phyloP scores from a whole-genome alignment of 2,797 vertebrate genomes.

The Pipistrellus kuhlii region DNA sequence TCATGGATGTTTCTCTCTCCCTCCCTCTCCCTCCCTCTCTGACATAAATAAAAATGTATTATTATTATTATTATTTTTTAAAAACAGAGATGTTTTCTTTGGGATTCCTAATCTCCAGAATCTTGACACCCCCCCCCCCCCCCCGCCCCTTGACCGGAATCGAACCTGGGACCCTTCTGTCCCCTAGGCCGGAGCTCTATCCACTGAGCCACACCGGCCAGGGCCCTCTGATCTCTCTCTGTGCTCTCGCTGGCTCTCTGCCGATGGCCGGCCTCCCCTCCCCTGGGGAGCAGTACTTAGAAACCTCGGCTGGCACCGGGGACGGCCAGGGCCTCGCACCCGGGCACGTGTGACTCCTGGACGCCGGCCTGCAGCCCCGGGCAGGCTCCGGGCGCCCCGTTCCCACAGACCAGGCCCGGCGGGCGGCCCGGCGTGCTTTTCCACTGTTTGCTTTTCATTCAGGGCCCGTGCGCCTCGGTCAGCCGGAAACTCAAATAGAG shows the following conservation, averaged over 20 bases:
- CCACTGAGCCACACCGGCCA: too few species aligned
- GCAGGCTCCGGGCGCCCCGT: accelerated
- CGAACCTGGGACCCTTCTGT: too few species aligned
- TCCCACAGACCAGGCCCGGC: not conserved
- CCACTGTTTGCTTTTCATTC: constrained; percentile 55
- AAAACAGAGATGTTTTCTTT: too few species aligned
- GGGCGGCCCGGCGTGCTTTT: not conserved
- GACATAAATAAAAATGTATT: too few species aligned
- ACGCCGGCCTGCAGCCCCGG: not conserved
- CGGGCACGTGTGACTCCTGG: not conserved
- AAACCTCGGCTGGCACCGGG: constrained; percentile 7
- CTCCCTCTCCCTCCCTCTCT: too few species aligned
- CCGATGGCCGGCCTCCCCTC: not conserved
- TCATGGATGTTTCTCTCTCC: too few species aligned
- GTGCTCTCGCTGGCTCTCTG: not conserved
- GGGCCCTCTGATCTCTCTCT: not conserved
- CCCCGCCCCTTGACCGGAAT: too few species aligned
- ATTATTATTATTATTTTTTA: too few species aligned
- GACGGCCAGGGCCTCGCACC: not conserved
- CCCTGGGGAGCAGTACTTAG: not conserved
- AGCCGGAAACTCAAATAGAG: constrained; percentile 49
- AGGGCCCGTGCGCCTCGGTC: not conserved
- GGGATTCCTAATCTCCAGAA: too few species aligned
- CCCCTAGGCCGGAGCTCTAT: too few species aligned
- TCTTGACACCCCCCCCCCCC: too few species aligned